Percentiles rank a stretch among this genome's conserved stretches.
Conservation (phyloP, 2,888 invertebrate species). For the Tetranychus truncatus region DNA sequence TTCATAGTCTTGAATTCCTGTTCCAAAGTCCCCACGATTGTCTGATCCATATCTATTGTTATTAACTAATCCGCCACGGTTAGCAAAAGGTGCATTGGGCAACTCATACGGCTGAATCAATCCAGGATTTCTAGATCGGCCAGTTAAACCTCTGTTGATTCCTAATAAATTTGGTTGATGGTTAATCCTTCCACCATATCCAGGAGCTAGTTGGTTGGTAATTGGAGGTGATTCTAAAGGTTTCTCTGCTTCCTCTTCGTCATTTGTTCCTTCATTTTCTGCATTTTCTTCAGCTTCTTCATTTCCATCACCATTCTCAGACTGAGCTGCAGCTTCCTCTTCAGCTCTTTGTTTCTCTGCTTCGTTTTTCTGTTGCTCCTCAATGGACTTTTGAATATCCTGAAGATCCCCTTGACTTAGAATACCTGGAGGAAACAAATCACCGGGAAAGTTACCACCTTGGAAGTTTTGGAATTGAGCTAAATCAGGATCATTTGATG, state of each 20-base stretch:
- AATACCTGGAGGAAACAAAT: slow-evolving; percentile 18
- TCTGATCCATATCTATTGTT: not conserved
- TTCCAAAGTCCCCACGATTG: not conserved
- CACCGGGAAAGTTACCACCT: slow-evolving; percentile 12
- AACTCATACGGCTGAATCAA: not conserved
- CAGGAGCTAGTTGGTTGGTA: not conserved
- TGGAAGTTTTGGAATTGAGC: slow-evolving; percentile 13
- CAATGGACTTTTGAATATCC: slow-evolving; percentile 11
- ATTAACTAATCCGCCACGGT: not conserved
- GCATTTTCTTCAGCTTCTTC: not conserved
- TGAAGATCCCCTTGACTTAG: slow-evolving; percentile 11
- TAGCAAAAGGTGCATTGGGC: not conserved
- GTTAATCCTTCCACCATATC: not conserved
- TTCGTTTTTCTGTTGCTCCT: not conserved
- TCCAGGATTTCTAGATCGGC: not conserved
- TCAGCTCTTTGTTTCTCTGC: not conserved
- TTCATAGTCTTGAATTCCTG: not conserved
- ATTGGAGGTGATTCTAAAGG: not conserved
- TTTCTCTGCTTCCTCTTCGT: not conserved
- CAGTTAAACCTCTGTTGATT: not conserved
- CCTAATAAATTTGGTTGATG: not conserved
- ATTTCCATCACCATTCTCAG: not conserved
- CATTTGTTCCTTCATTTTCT: not conserved
- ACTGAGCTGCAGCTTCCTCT: not conserved
- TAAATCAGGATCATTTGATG: slow-evolving; percentile 14